A percentile compares a stretch with the other conserved stretches of the same genome.
Evolutionary conservation across 2,113 vertebrate genomes (phyloP).

Genomic region (Pseudopodoces humilis): DNA sequence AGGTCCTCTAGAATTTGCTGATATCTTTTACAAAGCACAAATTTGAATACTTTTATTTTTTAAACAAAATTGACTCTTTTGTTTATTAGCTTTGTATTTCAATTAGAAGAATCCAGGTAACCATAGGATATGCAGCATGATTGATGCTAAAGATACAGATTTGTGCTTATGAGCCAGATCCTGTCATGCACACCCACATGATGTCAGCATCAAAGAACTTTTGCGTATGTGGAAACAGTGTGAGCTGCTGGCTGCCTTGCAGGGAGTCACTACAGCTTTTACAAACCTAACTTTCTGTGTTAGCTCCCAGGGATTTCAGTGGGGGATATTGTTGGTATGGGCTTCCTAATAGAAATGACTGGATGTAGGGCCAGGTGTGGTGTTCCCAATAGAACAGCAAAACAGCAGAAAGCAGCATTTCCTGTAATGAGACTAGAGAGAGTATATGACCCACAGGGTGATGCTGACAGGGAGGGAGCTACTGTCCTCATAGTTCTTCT

Average conservation of each 20-base stretch:
- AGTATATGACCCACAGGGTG: background rate
- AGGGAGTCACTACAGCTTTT: background rate
- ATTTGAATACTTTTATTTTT: background rate
- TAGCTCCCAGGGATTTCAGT: background rate
- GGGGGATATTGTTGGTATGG: background rate
- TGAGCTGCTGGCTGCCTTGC: background rate
- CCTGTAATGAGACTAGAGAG: too few relatives aligned
- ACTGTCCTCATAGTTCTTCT: background rate
- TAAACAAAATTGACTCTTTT: background rate
- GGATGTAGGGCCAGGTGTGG: background rate
- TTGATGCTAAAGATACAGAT: background rate
- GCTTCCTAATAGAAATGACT: background rate
- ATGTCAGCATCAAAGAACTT: background rate
- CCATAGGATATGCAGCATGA: fast-evolving
- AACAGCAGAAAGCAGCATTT: background rate
- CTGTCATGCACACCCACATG: fast-evolving
- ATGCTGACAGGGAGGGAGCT: background rate
- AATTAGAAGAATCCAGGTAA: background rate
- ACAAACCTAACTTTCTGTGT: background rate
- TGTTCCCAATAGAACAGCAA: background rate
- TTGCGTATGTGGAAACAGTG: fast-evolving
- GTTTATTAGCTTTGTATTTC: background rate
- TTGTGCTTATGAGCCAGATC: background rate
- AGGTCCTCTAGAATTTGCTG: background rate
- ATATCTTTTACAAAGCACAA: background rate